Evolutionary conservation across 2,113 vertebrate species (phyloP).

Genomic region (Colius striatus): DNA sequence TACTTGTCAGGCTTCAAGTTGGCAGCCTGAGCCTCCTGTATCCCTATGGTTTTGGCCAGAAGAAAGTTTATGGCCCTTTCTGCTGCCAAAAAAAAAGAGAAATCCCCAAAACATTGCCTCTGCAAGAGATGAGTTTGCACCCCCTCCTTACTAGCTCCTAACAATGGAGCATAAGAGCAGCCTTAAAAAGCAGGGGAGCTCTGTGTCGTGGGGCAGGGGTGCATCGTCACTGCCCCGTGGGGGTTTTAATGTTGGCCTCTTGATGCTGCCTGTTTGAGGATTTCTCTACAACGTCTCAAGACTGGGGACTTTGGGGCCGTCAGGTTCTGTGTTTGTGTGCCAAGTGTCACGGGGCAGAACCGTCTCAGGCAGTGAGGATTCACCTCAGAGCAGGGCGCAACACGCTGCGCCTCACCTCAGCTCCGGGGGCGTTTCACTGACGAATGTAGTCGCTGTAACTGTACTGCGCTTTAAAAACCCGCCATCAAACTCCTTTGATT

Average conservation of each 20-base stretch:
- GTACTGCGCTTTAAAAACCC: too few relatives aligned
- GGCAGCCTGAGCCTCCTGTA: background rate
- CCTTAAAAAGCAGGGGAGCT: background rate
- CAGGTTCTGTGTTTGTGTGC: background rate
- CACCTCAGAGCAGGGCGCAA: too few relatives aligned
- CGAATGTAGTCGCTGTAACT: too few relatives aligned
- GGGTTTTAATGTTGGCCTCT: background rate
- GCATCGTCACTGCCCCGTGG: rapidly evolving
- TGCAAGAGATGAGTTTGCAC: background rate
- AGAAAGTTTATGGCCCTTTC: background rate
- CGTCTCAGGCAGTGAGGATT: rapidly evolving
- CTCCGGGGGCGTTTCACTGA: background rate
- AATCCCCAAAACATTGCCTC: background rate
- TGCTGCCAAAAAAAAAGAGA: background rate
- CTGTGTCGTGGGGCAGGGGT: rapidly evolving
- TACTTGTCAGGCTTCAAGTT: background rate
- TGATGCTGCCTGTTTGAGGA: rapidly evolving
- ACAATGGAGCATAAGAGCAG: background rate
- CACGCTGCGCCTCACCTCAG: background rate
- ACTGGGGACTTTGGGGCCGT: background rate
- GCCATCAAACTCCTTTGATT: too few relatives aligned
- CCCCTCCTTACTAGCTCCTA: background rate
- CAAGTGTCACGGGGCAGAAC: background rate
- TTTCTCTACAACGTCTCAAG: rapidly evolving
- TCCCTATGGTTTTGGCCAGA: too few relatives aligned